These are phyloP conservation scores for Mycetomoellerius zeteki DNA, from an alignment of 1,140 invertebrate species.

Conservation along the genomic window DNA sequence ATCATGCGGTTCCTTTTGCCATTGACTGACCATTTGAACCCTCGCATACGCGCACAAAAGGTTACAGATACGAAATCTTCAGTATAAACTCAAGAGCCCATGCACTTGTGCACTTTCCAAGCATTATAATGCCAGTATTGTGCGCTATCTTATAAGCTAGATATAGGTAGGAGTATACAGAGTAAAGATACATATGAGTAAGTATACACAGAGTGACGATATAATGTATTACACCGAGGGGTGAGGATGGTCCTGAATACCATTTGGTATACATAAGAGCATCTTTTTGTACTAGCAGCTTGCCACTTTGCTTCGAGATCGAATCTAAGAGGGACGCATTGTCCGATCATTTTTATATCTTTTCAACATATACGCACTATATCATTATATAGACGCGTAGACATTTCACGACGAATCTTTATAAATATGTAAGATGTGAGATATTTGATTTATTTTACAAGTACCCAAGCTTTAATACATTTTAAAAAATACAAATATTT, in stretches of 20 bases:
- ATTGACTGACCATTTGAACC: conserved; percentile 71
- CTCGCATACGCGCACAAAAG: conserved; percentile 58
- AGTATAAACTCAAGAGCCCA: conserved; percentile 75
- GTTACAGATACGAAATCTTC: conserved; percentile 73
- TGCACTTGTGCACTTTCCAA: conserved; percentile 71
- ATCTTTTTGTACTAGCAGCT: conserved; percentile 72
- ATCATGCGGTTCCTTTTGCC: conserved; percentile 30
- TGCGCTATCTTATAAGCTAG: conserved; percentile 72
- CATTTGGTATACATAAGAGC: conserved; percentile 68
- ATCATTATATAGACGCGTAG: background rate
- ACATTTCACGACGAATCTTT: background rate
- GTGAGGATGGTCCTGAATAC: conserved; percentile 61
- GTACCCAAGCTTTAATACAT: background rate
- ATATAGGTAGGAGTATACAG: conserved; percentile 62
- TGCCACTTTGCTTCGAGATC: conserved; percentile 73
- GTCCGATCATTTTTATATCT: conserved; percentile 41
- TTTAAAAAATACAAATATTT: background rate
- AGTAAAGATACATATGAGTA: conserved; percentile 66
- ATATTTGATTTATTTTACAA: background rate
- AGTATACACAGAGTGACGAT: conserved; percentile 52
- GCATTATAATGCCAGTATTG: conserved; percentile 73
- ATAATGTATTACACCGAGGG: conserved; percentile 60
- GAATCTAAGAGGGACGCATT: conserved; percentile 44
- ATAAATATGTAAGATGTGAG: background rate
- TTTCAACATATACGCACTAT: conserved; percentile 20